Evolutionary conservation across 92 coral and sea anemone genomes (phyloP), one percentile per base, ranked within the genome.

Genomic region (Phenganax marumi): DNA sequence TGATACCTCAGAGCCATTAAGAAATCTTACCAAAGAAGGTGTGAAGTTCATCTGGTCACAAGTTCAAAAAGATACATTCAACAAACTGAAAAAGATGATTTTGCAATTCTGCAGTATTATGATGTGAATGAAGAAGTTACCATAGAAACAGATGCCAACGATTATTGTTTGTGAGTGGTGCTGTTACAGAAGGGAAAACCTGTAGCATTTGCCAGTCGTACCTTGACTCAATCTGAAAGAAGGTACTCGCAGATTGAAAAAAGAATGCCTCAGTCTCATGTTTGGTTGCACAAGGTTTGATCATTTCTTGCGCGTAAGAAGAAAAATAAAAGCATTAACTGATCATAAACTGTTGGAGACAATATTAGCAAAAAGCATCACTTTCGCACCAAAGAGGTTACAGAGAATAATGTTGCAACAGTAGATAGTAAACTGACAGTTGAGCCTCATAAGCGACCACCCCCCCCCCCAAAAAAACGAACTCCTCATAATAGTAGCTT

Each of bases 131-230:
- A 68, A 57, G 87, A 82, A 19, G 66, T 73, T 6, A 63, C 70
- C 3, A 3, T 63, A 39, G 70, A 33, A 33, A 62, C n/a, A 9
- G 68, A 62, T 62, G 68, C 68, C 24, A 62, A 23, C 1, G 68
- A 62, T 62, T 72, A 72, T 50, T 63, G 64, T 21, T 63, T 84
- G 57, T 87, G 85, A 33, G 87, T 81, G 12, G 80, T 83, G 17
- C 55, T 84, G 12, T 50, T 70, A 52, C 82, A 87, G 55, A 79
- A 84, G 24, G 90, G 88, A 46, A 72, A 75, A 63, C 91, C 91
- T 13, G 85, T 88, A 47, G 85, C 85, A 5, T 87, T 84, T 83
- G 90, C 90, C 19, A 76, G 81, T 52, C 25, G 86, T 11, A 47
- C 83, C 19, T 55, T 76, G 25, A 75, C 84, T 11, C 85, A 52